Percentiles rank a stretch among this genome's conserved stretches.
phyloP scores from a whole-genome alignment of 2,888 invertebrate species.

The Gari tellinella region DNA sequence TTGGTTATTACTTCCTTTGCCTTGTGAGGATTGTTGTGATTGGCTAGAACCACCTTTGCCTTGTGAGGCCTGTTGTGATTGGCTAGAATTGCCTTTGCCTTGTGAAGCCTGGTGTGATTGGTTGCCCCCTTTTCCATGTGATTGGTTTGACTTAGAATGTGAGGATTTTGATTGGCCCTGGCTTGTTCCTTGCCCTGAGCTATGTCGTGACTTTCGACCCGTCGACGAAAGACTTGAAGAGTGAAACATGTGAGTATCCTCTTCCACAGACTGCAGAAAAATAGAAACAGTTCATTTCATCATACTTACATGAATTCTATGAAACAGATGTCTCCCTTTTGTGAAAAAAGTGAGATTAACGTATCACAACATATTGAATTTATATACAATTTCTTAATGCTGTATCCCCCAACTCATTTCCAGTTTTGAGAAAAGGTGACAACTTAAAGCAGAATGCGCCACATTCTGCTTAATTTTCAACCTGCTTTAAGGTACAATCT shows the following conservation, averaged over 20 bases:
- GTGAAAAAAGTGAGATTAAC: too few relatives aligned
- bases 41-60: conserved; percentile 15
- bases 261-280: conserved; percentile 56
- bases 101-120: conserved; percentile 50
- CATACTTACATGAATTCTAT: too few relatives aligned
- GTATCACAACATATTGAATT: too few relatives aligned
- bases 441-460: too few relatives aligned
- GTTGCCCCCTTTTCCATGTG: conserved; percentile 48
- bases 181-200: conserved; percentile 44
- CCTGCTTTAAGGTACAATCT: too few relatives aligned
- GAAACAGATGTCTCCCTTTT: too few relatives aligned
- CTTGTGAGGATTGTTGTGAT: conserved; percentile 49
- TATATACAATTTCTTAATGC: too few relatives aligned
- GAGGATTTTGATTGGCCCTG: conserved; percentile 56
- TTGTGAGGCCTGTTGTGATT: conserved; percentile 45
- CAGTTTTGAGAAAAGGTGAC: too few relatives aligned
- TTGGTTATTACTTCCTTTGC: conserved; percentile 47
- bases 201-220: conserved; percentile 55
- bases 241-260: conserved; percentile 51
- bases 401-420: too few relatives aligned
- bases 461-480: too few relatives aligned
- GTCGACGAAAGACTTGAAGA: conserved; percentile 56
- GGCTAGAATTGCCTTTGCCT: conserved; percentile 46
- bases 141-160: conserved; percentile 54
- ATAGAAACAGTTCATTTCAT: neutral